Conservation (phyloP, 2,113 vertebrate genomes). For the Tachycineta bicolor region DNA sequence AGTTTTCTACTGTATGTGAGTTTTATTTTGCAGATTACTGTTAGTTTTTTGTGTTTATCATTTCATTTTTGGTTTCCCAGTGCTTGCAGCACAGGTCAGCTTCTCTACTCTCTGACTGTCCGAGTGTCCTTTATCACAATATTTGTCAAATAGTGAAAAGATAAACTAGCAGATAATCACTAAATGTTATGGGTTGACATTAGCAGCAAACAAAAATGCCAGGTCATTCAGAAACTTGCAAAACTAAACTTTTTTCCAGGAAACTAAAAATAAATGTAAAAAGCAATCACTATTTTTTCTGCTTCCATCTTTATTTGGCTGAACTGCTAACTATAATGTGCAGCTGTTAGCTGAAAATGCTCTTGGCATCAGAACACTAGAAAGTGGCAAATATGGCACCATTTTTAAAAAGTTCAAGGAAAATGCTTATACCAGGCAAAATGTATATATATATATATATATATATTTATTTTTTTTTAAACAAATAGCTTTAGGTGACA, state of each 20-base stretch:
- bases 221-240: slow-evolving; percentile 5
- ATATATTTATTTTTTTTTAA: too few relatives aligned
- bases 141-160: slow-evolving; percentile 13
- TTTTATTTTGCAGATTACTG: background rate
- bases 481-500: background rate
- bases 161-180: slow-evolving; percentile 39
- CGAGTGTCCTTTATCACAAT: background rate
- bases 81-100: background rate
- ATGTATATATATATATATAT: background rate
- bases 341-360: background rate
- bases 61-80: background rate
- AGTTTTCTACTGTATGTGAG: background rate
- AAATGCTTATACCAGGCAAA: slow-evolving; percentile 15
- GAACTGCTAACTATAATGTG: background rate
- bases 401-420: background rate
- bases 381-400: slow-evolving; percentile 11
- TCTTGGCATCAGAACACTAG: slow-evolving; percentile 22
- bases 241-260: background rate
- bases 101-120: background rate
- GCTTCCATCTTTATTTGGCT: background rate
- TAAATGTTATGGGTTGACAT: background rate
- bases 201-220: slow-evolving; percentile 22
- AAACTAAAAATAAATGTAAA: background rate
- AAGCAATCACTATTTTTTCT: background rate
- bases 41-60: background rate